Percentiles rank a stretch among this genome's conserved stretches.
Evolutionary conservation across 2,888 invertebrate genomes (phyloP).

Genomic region (Parascotia fuliginaria): DNA sequence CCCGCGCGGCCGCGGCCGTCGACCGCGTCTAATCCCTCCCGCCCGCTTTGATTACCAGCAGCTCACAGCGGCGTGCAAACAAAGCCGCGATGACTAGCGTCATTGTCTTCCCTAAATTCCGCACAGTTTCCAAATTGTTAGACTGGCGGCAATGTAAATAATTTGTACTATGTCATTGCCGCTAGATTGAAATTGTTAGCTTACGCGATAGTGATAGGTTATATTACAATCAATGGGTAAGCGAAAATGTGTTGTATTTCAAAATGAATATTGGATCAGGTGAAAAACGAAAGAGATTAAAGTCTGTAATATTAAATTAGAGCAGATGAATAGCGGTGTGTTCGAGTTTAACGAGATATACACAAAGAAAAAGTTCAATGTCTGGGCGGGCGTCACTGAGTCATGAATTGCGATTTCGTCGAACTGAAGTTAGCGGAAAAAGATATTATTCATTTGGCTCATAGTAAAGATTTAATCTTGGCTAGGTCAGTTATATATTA

Average conservation of each 20-base stretch:
- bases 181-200: slow-evolving; percentile 25
- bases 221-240: neutral
- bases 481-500: slow-evolving; percentile 45
- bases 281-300: neutral
- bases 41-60: slow-evolving; percentile 65
- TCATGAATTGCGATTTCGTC: slow-evolving; percentile 39
- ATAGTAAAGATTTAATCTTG: slow-evolving; percentile 41
- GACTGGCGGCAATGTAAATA: slow-evolving; percentile 63
- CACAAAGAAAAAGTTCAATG: slow-evolving; percentile 18
- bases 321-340: neutral
- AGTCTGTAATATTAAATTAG: neutral
- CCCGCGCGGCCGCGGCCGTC: slow-evolving; percentile 32
- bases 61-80: slow-evolving; percentile 66
- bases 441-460: slow-evolving; percentile 28
- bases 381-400: slow-evolving; percentile 37
- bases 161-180: slow-evolving; percentile 49
- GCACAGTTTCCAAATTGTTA: slow-evolving; percentile 61
- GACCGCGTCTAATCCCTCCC: slow-evolving; percentile 43
- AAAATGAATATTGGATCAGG: neutral
- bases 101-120: slow-evolving; percentile 68
- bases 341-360: neutral
- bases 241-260: neutral
- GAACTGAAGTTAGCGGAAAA: slow-evolving; percentile 38
- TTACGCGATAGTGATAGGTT: neutral
- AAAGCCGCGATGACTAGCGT: slow-evolving; percentile 69